Conservation (phyloP, 1,140 invertebrate genomes). For the Anadara kagoshimensis region DNA sequence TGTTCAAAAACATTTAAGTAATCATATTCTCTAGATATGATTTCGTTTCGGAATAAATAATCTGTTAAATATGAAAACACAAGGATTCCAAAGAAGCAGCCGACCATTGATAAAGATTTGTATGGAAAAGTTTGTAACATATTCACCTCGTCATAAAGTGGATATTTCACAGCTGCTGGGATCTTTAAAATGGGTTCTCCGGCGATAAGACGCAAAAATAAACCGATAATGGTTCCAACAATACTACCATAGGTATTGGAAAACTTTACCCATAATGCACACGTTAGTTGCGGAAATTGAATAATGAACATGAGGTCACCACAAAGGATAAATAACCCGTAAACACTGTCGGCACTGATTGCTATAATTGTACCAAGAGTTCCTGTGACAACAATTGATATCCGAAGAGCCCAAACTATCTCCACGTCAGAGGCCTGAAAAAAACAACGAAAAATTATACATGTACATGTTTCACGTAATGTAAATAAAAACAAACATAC, state of each 20-base stretch:
- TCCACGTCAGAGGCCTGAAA: slow-evolving; percentile 77
- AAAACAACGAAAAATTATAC: background rate
- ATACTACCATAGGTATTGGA: slow-evolving; percentile 95
- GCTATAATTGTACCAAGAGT: slow-evolving; percentile 93
- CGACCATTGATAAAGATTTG: slow-evolving; percentile 75
- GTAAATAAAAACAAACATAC: no score
- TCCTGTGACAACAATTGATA: slow-evolving; percentile 90
- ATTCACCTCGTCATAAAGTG: slow-evolving; percentile 83
- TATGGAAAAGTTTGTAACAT: slow-evolving; percentile 79
- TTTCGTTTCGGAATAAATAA: slow-evolving; percentile 72
- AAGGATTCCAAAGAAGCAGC: slow-evolving; percentile 79
- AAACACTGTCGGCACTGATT: slow-evolving; percentile 95
- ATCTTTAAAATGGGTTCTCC: slow-evolving; percentile 90
- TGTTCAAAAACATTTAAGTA: slow-evolving; percentile 56
- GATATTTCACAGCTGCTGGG: slow-evolving; percentile 87
- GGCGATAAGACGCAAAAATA: slow-evolving; percentile 87
- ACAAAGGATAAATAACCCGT: slow-evolving; percentile 94
- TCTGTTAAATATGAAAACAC: slow-evolving; percentile 73
- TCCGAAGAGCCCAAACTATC: slow-evolving; percentile 97
- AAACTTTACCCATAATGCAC: slow-evolving; percentile 86
- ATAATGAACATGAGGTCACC: slow-evolving; percentile 98
- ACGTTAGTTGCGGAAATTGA: slow-evolving; percentile 95
- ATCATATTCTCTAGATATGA: slow-evolving; percentile 57
- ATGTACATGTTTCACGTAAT: no score
- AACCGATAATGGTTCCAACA: slow-evolving; percentile 85